These are phyloP conservation scores for Aspidiotus destructor DNA, from an alignment of 2,888 invertebrate genomes.

Conservation along the genomic window DNA sequence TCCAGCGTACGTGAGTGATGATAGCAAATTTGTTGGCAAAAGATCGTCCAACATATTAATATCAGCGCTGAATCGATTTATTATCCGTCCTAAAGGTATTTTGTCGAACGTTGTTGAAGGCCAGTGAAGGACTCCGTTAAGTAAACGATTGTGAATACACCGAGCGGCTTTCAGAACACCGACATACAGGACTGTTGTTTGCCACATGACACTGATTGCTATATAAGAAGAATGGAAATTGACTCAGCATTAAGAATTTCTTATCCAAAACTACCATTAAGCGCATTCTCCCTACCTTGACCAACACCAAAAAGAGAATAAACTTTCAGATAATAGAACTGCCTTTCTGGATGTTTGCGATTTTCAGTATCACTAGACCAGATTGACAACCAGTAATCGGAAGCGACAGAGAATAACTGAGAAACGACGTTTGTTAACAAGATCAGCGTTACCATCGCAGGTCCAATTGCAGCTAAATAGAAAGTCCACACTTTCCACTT, in stretches of 20 bases:
- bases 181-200: conserved; percentile 58
- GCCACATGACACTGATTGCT: conserved; percentile 49
- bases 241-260: too few relatives aligned
- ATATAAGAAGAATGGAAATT: too few relatives aligned
- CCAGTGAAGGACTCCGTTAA: conserved; percentile 46
- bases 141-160: conserved; percentile 31
- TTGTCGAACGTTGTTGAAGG: conserved; percentile 48
- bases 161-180: conserved; percentile 53
- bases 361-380: conserved; percentile 66
- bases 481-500: conserved; percentile 79
- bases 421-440: conserved; percentile 60
- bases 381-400: conserved; percentile 72
- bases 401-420: conserved; percentile 75
- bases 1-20: too few relatives aligned
- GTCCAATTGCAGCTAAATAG: conserved; percentile 76
- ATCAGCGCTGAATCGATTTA: conserved; percentile 48
- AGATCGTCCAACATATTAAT: conserved; percentile 57
- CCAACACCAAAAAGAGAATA: conserved; percentile 79
- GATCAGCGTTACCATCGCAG: conserved; percentile 61
- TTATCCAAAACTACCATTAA: too few relatives aligned
- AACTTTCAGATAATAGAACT: conserved; percentile 64
- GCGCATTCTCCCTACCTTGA: conserved; percentile 55
- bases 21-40: too few relatives aligned
- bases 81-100: conserved; percentile 46
- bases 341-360: conserved; percentile 37